Evolutionary conservation across 2,113 vertebrate species (phyloP), one percentile per base, ranked within the genome.

Genomic region (Cavia aperea): DNA sequence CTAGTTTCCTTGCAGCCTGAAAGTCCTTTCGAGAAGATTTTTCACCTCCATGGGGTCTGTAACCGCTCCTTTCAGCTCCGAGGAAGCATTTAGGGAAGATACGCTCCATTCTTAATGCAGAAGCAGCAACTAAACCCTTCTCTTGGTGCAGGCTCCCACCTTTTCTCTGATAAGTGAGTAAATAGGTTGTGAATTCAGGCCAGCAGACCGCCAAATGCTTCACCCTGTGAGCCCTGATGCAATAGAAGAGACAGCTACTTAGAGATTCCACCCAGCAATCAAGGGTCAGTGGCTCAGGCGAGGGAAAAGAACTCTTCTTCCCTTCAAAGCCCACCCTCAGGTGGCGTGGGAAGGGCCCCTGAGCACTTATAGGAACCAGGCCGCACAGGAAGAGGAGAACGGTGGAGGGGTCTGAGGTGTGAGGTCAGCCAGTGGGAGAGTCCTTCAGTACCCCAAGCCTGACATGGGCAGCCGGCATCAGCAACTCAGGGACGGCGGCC

Each of bases 1-100:
- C 94, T 94, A 88, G 82, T 96, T 97, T 94, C 86, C 89, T 91
- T 75, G 49, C 29, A 49, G n/a, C 33, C n/a, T 90, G 58, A 54
- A 31, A 92, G 77, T 65, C 5, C 79, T 75, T 90, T 90, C 81
- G 70, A 94, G n/a, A 63, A 79, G 15, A 26, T 88, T 58, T 82
- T 94, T 93, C 56, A 68, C 51, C n/a, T 75, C 83, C 29, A 56
- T 4, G 24, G 31, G 4, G 83, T 88, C 86, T 81, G 2, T 89
- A 56, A 72, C n/a, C 46, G 78, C 85, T 81, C 13, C 81, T 90
- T 82, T 91, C 89, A 94, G 26, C n/a, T 63, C 56, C 26, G 7
- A 73, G 56, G 70, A 85, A 58, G 36, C 33, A 46, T 31, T 63
- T 46, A 72, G 39, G 18, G 39, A 92, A 62, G 58, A 92, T 2